phyloP scores from a whole-genome alignment of 2,113 vertebrate species.

The Dromiciops gliroides region DNA sequence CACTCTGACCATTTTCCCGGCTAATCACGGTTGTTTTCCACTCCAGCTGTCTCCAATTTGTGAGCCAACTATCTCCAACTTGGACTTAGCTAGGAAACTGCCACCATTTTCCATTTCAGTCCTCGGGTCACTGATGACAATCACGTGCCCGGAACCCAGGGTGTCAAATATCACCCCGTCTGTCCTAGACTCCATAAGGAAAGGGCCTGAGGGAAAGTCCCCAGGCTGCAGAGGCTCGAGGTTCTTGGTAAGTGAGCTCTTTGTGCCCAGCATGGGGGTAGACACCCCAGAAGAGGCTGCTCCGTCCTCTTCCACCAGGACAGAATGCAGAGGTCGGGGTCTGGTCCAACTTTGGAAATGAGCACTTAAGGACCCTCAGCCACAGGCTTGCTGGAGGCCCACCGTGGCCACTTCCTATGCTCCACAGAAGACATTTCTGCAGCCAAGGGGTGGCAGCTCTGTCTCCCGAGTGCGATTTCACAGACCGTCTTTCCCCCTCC shows the following conservation, averaged over 20 bases:
- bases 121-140: not conserved
- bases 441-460: not conserved
- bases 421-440: not conserved
- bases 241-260: not conserved
- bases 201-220: not conserved
- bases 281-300: not conserved
- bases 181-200: not conserved
- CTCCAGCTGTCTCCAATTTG: not conserved
- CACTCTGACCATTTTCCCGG: not conserved
- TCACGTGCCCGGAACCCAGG: not conserved
- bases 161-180: not conserved
- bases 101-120: not conserved
- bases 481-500: not conserved
- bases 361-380: not conserved
- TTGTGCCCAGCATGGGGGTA: not conserved
- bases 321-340: not conserved
- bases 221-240: not conserved
- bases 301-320: not conserved
- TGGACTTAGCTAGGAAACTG: not conserved
- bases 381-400: not conserved
- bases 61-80: not conserved
- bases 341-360: not conserved
- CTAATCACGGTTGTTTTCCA: not conserved
- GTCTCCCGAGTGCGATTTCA: not conserved
- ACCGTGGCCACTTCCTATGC: not conserved